These are phyloP conservation scores for Callospermophilus lateralis DNA, from an alignment of 2,113 vertebrate species.

Conservation along the genomic window DNA sequence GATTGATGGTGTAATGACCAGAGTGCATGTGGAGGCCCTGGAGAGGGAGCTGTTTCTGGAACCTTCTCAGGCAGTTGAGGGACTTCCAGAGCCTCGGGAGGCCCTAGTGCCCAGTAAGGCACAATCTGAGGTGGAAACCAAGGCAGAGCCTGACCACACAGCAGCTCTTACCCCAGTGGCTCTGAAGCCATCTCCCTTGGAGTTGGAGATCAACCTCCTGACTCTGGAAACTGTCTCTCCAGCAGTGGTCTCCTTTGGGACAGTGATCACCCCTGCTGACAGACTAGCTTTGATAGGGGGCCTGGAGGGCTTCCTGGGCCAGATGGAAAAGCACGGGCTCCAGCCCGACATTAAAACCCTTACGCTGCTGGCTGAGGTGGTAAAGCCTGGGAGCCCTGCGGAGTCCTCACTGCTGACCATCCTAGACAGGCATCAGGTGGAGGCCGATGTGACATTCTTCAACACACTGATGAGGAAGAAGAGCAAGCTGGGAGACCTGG, in stretches of 20 bases:
- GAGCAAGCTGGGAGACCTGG: slow-evolving; percentile 89
- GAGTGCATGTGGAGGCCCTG: slow-evolving; percentile 88
- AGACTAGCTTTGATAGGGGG: slow-evolving; percentile 94
- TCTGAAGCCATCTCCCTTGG: neutral
- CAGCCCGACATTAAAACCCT: slow-evolving; percentile 92
- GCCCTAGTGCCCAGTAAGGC: neutral
- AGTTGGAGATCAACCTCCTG: slow-evolving; percentile 88
- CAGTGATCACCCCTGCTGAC: slow-evolving; percentile 83
- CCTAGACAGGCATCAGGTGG: slow-evolving; percentile 88
- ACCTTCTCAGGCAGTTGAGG: neutral
- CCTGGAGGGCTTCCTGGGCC: slow-evolving; percentile 91
- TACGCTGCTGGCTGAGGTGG: slow-evolving; percentile 92
- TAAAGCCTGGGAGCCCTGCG: slow-evolving; percentile 85
- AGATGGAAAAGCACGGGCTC: slow-evolving; percentile 90
- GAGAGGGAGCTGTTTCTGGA: slow-evolving; percentile 89
- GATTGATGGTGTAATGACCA: neutral
- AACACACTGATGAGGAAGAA: slow-evolving; percentile 92
- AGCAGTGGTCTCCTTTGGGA: slow-evolving; percentile 89
- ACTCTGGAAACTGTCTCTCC: slow-evolving; percentile 76
- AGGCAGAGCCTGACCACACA: neutral
- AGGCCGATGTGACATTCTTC: slow-evolving; percentile 93
- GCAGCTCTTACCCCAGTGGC: neutral
- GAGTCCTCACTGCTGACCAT: slow-evolving; percentile 88
- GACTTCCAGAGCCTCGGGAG: neutral
- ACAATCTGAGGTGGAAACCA: neutral